These are phyloP conservation scores for Eremobia ochroleuca DNA, from an alignment of 2,888 invertebrate genomes.

Conservation along the genomic window DNA sequence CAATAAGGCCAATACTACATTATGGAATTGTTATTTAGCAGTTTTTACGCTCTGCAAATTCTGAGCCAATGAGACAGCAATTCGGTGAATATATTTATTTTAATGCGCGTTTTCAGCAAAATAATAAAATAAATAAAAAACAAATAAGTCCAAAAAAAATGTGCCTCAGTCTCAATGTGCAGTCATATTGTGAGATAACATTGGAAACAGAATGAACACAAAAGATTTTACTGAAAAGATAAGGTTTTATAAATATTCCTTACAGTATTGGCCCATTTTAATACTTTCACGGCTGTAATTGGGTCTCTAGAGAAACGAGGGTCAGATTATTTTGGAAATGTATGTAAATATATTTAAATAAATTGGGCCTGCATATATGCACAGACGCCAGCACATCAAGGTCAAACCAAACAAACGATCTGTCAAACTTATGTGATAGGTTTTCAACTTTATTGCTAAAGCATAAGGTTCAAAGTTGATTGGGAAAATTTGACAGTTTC, in stretches of 20 bases:
- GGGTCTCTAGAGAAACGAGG: conserved; percentile 29
- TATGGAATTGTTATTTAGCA: no score
- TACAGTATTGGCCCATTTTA: conserved; percentile 7
- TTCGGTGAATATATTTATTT: not conserved
- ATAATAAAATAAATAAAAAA: not conserved
- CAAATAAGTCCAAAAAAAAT: not conserved
- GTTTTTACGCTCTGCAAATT: not conserved
- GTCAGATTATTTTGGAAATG: conserved; percentile 24
- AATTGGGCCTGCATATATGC: not conserved
- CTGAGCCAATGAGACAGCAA: not conserved
- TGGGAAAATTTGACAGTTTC: no score
- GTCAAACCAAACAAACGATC: no score
- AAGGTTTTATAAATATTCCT: conserved; percentile 5
- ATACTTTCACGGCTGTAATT: conserved; percentile 35
- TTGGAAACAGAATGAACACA: conserved; percentile 18
- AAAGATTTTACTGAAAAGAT: conserved; percentile 26
- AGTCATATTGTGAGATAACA: conserved; percentile 10
- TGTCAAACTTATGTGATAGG: no score
- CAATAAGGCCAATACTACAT: no score
- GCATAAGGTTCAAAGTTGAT: no score
- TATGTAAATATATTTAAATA: conserved; percentile 21
- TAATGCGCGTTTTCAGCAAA: not conserved
- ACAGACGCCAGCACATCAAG: no score
- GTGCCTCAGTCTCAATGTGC: not conserved
- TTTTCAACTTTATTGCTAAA: no score